Evolutionary conservation across 2,888 invertebrate species (phyloP), one percentile per base, ranked within the genome.

Genomic region (Drosophila maculinotata): DNA sequence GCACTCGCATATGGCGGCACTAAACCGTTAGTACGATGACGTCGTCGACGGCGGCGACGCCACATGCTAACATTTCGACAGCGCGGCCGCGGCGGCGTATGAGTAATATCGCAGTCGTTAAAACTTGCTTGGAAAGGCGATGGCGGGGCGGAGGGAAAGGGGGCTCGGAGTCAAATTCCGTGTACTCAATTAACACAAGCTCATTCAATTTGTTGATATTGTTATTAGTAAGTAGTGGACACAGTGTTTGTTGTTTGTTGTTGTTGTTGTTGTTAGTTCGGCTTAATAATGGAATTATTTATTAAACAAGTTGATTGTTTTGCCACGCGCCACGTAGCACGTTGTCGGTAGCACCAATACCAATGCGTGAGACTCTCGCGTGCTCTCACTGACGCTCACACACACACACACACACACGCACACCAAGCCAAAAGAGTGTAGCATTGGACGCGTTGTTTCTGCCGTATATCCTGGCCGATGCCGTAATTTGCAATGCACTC

Each of bases 381-480:
- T 71, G 84, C 87, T 87, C 87, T 81, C 75, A 58, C 69, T 60
- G 14, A 62, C 60, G 36, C 38, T n/a, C 42, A 36, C 45, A 53
- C 51, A 51, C 51, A 31, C 17, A 57, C 36, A 42, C 42, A 28
- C 53, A 47, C 56, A n/a, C 33, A 54, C 53, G 47, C 69, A 76
- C 80, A 76, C 84, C 67, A 79, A 66, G 38, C 48, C 45, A 47
- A 59, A 68, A 74, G 64, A 62, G 74, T 57, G 77, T 79, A 60
- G 66, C 81, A 62, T 77, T 75, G 85, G 75, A 84, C 86, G 76
- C 82, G 65, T 73, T 45, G 20, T 45, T 67, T 31, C 69, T 79
- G 69, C 57, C 85, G 79, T 81, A 85, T 79, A 71, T 72, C 69
- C 79, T 76, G 52, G 62, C 64, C 75, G 72, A 81, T 87, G 81